Conservation (phyloP, 2,113 vertebrate species). For the Mugil cephalus region DNA sequence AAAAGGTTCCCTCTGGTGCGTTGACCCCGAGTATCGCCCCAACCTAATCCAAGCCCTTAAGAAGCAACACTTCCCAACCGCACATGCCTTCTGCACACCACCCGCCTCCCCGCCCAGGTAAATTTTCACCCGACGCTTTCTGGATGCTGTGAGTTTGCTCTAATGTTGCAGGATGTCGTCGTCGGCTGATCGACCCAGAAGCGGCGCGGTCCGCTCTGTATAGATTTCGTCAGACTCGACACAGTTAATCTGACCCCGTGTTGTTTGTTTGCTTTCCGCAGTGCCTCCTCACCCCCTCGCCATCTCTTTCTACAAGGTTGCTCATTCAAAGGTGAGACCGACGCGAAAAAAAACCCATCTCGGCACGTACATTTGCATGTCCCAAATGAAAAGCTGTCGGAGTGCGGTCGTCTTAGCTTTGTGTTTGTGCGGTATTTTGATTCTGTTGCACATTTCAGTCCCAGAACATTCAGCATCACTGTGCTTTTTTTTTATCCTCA, state of each 20-base stretch:
- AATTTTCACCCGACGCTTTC: constrained; percentile 26
- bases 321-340: constrained; percentile 92
- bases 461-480: constrained; percentile 76
- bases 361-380: background rate
- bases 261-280: constrained; percentile 78
- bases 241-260: constrained; percentile 9
- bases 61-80: constrained; percentile 95
- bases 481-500: constrained; percentile 71
- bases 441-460: constrained; percentile 71
- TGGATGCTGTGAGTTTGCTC: background rate
- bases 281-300: constrained; percentile 93
- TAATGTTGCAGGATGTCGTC: background rate
- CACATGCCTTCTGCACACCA: constrained; percentile 92
- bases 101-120: constrained; percentile 95
- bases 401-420: constrained; percentile 37
- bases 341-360: background rate
- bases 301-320: constrained; percentile 93
- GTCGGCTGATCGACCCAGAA: background rate
- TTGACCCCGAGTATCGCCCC: constrained; percentile 97
- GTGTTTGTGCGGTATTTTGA: constrained; percentile 69
- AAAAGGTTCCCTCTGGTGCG: constrained; percentile 98
- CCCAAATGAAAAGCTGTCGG: constrained; percentile 7
- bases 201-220: background rate
- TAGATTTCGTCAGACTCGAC: constrained; percentile 8
- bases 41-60: constrained; percentile 97